Percentiles rank a stretch among this genome's conserved stretches.
Conservation (phyloP, 2,888 invertebrate genomes). For the Eudemis profundana region DNA sequence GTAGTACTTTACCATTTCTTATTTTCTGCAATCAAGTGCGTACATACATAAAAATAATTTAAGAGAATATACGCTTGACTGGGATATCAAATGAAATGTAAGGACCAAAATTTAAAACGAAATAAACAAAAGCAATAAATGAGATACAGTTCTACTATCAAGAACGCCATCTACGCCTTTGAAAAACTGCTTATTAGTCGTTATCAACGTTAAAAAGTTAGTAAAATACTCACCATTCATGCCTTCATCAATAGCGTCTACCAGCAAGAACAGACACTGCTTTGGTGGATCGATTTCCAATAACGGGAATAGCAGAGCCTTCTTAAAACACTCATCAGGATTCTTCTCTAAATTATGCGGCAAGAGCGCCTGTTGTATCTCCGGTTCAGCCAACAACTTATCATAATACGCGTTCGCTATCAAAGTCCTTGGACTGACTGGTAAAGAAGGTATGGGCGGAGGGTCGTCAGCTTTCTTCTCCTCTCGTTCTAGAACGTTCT, state of each 20-base stretch:
- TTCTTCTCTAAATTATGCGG: conserved; percentile 93
- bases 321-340: conserved; percentile 96
- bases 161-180: no score
- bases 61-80: no score
- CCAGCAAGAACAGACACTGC: conserved; percentile 92
- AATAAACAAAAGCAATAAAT: no score
- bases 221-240: conserved; percentile 58
- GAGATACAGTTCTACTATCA: no score
- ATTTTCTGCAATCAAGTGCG: no score
- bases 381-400: conserved; percentile 89
- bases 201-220: no score
- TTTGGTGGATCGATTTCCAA: conserved; percentile 94
- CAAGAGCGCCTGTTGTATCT: conserved; percentile 92
- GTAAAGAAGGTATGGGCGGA: conserved; percentile 80
- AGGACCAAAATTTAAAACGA: no score
- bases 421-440: conserved; percentile 74
- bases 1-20: no score
- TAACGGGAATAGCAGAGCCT: conserved; percentile 94
- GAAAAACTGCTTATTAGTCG: not conserved
- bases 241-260: conserved; percentile 96
- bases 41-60: no score
- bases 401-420: conserved; percentile 93
- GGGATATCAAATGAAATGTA: no score
- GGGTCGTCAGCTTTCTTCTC: conserved; percentile 65
- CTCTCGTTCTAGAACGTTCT: conserved; percentile 64